A percentile compares a stretch with the other conserved stretches of the same genome.
Conservation (phyloP, 2,888 invertebrate genomes). For the Microchrysa polita region DNA sequence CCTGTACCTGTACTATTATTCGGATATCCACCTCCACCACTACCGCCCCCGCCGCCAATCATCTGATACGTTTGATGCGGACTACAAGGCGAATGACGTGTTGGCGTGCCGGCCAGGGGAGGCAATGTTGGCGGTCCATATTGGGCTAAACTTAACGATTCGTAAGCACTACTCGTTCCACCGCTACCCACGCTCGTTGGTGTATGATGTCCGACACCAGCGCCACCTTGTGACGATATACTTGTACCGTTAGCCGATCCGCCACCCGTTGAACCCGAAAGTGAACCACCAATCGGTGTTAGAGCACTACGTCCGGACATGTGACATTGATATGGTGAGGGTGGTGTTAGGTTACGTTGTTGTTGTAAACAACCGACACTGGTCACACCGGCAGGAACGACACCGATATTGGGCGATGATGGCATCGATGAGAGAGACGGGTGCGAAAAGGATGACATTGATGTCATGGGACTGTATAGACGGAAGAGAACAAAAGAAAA, state of each 20-base stretch:
- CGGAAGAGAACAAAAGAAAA: too few relatives aligned
- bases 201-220: constrained; percentile 48
- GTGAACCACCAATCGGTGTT: constrained; percentile 51
- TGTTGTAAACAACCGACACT: constrained; percentile 52
- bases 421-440: constrained; percentile 58
- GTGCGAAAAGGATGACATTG: constrained; percentile 62
- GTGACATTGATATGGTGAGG: constrained; percentile 63
- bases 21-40: constrained; percentile 53
- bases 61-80: constrained; percentile 63
- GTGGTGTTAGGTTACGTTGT: constrained; percentile 61
- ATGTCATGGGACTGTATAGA: constrained; percentile 58
- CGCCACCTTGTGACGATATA: constrained; percentile 43
- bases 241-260: constrained; percentile 5
- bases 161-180: constrained; percentile 46
- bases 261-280: constrained; percentile 40
- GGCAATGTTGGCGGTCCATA: constrained; percentile 40
- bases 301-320: constrained; percentile 59
- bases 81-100: constrained; percentile 73
- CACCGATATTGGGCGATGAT: constrained; percentile 55
- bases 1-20: constrained; percentile 49
- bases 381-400: constrained; percentile 52
- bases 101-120: constrained; percentile 62
- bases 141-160: constrained; percentile 51
- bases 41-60: constrained; percentile 52
- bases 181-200: background rate